Evolutionary conservation across 2,888 invertebrate genomes (phyloP).

Genomic region (Cylindroiulus punctatus): DNA sequence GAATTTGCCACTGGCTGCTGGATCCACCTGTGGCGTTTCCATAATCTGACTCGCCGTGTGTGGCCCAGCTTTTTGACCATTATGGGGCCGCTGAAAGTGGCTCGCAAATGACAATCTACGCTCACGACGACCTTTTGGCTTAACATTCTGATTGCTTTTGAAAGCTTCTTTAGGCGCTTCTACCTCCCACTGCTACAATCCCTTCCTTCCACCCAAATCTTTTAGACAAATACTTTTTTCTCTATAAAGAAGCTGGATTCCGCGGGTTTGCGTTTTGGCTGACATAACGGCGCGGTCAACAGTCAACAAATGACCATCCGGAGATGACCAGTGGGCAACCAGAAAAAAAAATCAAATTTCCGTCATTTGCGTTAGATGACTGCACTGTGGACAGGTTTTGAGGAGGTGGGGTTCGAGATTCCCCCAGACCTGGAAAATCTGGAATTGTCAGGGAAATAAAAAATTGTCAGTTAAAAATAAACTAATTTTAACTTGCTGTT

Average conservation of each 20-base stretch:
- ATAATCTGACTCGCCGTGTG: conserved; percentile 15
- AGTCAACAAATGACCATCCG: conserved; percentile 24
- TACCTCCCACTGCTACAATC: not conserved
- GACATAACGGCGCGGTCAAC: conserved; percentile 9
- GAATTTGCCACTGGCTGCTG: not conserved
- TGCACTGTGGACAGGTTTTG: no score
- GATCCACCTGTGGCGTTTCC: conserved; percentile 33
- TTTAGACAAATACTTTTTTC: not conserved
- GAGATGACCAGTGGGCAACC: not conserved
- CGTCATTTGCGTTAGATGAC: not conserved
- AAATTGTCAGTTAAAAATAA: no score
- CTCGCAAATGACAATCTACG: conserved; percentile 15
- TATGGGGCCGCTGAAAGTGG: not conserved
- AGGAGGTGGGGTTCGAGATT: no score
- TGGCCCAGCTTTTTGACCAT: conserved; percentile 6
- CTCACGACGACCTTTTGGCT: not conserved
- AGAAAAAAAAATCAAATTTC: not conserved
- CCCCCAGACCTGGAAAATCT: no score
- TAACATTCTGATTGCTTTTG: conserved; percentile 38
- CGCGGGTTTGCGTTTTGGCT: not conserved
- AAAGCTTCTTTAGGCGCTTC: conserved; percentile 17
- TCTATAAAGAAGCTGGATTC: conserved; percentile 29
- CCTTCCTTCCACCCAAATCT: conserved; percentile 21
- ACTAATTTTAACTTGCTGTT: no score
- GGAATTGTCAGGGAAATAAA: no score